Conservation (phyloP, 1,140 invertebrate genomes). For the Anthonomus grandis region DNA sequence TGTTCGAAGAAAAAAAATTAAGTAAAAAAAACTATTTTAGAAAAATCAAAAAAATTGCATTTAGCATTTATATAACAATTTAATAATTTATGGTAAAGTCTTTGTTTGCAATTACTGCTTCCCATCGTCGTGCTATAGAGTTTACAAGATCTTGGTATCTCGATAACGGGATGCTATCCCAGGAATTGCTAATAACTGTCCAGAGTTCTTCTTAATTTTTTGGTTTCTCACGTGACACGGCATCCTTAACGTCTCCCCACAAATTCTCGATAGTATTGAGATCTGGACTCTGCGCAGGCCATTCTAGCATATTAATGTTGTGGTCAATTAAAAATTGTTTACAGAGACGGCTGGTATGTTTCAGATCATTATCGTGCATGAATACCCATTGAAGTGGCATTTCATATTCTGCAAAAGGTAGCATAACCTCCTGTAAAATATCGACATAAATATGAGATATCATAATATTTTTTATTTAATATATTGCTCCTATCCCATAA, state of each 20-base stretch:
- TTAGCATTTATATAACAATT: too few relatives aligned
- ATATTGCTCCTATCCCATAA: slow-evolving; percentile 4
- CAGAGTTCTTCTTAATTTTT: background rate
- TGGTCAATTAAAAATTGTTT: background rate
- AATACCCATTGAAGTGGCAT: slow-evolving; percentile 35
- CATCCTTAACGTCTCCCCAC: background rate
- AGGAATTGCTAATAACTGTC: background rate
- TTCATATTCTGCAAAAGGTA: slow-evolving; percentile 32
- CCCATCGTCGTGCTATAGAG: background rate
- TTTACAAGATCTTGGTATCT: background rate
- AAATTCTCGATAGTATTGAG: background rate
- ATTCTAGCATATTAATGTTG: background rate
- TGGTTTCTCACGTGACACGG: background rate
- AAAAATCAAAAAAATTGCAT: too few relatives aligned
- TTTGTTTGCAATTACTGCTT: slow-evolving; percentile 1
- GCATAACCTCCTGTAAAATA: slow-evolving; percentile 13
- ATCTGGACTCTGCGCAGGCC: background rate
- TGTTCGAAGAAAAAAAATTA: too few relatives aligned
- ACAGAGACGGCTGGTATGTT: slow-evolving; percentile 30
- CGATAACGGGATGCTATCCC: background rate
- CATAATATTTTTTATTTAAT: slow-evolving; percentile 1
- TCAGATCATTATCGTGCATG: slow-evolving; percentile 46
- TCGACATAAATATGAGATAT: background rate
- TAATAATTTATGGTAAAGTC: background rate
- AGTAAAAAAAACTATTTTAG: too few relatives aligned